A percentile compares a stretch with the other conserved stretches of the same genome.
Conservation (phyloP, 2,113 vertebrate genomes). For the Equus przewalskii region DNA sequence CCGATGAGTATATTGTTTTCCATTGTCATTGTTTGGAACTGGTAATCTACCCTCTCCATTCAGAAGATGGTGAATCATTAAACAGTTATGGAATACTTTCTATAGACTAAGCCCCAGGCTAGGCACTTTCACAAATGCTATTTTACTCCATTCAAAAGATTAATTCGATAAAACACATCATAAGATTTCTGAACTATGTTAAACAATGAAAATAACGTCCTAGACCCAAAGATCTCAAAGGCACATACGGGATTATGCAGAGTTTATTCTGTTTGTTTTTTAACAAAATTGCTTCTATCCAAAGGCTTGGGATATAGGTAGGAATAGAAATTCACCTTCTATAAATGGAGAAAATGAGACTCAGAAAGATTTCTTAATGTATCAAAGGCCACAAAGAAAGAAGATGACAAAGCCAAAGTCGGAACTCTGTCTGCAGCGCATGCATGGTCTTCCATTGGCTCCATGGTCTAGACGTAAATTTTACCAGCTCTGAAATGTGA, state of each 20-base stretch:
- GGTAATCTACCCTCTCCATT: background rate
- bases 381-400: background rate
- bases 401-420: background rate
- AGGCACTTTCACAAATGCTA: background rate
- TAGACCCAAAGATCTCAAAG: conserved; percentile 12
- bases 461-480: conserved; percentile 56
- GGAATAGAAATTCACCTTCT: background rate
- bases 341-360: background rate
- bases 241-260: background rate
- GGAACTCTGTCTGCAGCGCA: background rate
- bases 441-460: background rate
- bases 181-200: conserved; percentile 44
- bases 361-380: background rate
- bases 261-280: conserved; percentile 25
- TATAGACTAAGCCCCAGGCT: background rate
- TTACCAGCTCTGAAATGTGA: conserved; percentile 69
- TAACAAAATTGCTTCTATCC: conserved; percentile 25
- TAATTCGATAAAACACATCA: conserved; percentile 31
- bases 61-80: background rate
- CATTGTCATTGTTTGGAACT: background rate
- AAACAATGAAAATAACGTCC: background rate
- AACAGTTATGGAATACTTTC: background rate
- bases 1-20: background rate
- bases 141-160: conserved; percentile 45
- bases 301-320: background rate